These are phyloP conservation scores for Penaeus indicus DNA, from an alignment of 1,140 invertebrate species.

Conservation along the genomic window DNA sequence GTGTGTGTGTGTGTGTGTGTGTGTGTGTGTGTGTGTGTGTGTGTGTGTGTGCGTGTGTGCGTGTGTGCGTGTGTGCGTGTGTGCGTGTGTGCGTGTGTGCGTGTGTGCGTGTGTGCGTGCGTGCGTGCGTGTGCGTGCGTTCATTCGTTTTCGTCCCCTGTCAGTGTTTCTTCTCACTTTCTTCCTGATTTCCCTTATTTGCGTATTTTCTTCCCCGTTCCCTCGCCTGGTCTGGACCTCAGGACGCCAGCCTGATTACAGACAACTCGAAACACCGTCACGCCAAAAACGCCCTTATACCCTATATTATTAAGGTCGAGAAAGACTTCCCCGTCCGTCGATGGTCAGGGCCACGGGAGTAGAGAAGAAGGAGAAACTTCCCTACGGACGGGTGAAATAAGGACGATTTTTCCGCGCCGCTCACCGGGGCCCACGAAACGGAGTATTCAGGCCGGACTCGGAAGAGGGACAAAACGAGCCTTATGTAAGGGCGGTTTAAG, in stretches of 20 bases:
- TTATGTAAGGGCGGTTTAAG: neutral
- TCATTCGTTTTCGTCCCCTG: no score
- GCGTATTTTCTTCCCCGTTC: neutral
- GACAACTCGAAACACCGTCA: conserved; percentile 10
- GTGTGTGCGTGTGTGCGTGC: no score
- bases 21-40: no score
- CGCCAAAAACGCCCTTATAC: neutral
- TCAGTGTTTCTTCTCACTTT: neutral
- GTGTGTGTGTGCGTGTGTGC: no score
- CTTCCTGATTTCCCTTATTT: neutral
- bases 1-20: no score
- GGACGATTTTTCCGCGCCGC: neutral
- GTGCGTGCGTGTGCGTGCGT: no score
- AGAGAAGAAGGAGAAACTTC: neutral
- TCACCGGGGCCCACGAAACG: neutral
- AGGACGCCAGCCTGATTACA: conserved; percentile 44
- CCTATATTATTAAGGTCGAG: neutral
- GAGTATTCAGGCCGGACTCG: no score
- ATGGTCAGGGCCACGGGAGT: neutral
- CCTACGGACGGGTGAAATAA: neutral
- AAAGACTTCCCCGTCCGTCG: neutral
- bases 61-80: no score
- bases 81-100: no score
- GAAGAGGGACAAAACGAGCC: neutral
- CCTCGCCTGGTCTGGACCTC: neutral